Percentiles rank a stretch among this genome's conserved stretches.
phyloP scores from a whole-genome alignment of 2,888 invertebrate genomes.

The Philaethria dido region DNA sequence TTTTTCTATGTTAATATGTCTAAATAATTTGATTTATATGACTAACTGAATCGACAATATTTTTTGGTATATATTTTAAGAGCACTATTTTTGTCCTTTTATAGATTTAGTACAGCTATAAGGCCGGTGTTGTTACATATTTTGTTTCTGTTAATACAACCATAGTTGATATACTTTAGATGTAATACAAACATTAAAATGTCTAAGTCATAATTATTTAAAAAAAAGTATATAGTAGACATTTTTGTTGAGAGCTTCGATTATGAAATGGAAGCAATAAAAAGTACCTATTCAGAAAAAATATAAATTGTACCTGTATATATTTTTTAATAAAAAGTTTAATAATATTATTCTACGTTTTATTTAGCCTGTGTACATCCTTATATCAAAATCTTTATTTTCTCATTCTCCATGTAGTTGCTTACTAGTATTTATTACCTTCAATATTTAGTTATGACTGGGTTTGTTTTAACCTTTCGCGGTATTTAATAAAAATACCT shows the following conservation, averaged over 20 bases:
- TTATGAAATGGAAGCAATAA: slow-evolving; percentile 59
- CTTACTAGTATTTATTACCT: too few relatives aligned
- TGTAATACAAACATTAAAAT: neutral
- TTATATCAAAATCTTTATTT: too few relatives aligned
- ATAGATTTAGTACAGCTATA: slow-evolving; percentile 23
- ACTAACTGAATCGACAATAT: slow-evolving; percentile 63
- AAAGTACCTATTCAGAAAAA: slow-evolving; percentile 46
- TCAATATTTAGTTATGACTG: too few relatives aligned
- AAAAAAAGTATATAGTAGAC: slow-evolving; percentile 13
- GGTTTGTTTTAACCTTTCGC: too few relatives aligned
- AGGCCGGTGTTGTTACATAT: slow-evolving; percentile 35
- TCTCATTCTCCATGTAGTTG: too few relatives aligned
- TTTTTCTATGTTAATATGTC: neutral
- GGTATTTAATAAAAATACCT: too few relatives aligned
- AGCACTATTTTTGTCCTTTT: slow-evolving; percentile 68
- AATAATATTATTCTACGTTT: slow-evolving; percentile 26
- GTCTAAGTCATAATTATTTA: slow-evolving; percentile 2
- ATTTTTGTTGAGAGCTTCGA: slow-evolving; percentile 38
- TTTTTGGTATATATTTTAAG: slow-evolving; percentile 62
- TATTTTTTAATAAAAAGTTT: slow-evolving; percentile 73
- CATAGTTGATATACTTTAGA: slow-evolving; percentile 16
- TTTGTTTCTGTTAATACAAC: slow-evolving; percentile 34
- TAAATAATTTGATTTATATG: neutral
- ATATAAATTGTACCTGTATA: slow-evolving; percentile 61
- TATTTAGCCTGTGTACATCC: slow-evolving; percentile 1